These are phyloP conservation scores for Saccostrea cuccullata DNA, from an alignment of 1,140 invertebrate genomes.

Conservation along the genomic window DNA sequence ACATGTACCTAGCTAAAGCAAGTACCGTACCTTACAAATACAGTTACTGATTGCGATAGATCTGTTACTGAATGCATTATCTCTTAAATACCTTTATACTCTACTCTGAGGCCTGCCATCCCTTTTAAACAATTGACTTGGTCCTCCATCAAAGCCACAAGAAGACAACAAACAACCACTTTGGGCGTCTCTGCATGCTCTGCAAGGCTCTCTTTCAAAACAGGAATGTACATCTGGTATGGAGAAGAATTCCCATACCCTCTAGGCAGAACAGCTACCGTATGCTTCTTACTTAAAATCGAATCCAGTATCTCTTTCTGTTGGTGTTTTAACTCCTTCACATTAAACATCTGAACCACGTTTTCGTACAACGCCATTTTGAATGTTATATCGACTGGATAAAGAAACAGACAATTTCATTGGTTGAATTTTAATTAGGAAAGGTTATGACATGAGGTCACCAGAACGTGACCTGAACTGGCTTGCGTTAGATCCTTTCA, in stretches of 20 bases:
- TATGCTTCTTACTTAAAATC: conserved; percentile 7
- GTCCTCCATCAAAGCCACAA: conserved; percentile 16
- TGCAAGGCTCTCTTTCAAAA: background rate
- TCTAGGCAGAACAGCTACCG: conserved; percentile 24
- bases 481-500: too few relatives aligned
- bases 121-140: background rate
- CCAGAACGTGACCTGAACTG: too few relatives aligned
- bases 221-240: conserved; percentile 38
- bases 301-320: conserved; percentile 16
- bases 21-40: too few relatives aligned
- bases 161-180: background rate
- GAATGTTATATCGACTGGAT: background rate
- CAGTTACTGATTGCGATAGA: too few relatives aligned
- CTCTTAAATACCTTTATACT: conserved; percentile 14
- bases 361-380: conserved; percentile 24
- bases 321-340: background rate
- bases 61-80: background rate
- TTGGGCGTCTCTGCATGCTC: background rate
- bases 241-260: conserved; percentile 38
- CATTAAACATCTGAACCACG: background rate
- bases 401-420: too few relatives aligned
- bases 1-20: too few relatives aligned
- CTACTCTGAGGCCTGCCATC: background rate
- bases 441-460: too few relatives aligned
- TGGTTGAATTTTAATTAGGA: too few relatives aligned